Percentiles rank a stretch among this genome's conserved stretches.
phyloP scores from a whole-genome alignment of 1,140 invertebrate genomes.

The Cryptotermes secundus region DNA sequence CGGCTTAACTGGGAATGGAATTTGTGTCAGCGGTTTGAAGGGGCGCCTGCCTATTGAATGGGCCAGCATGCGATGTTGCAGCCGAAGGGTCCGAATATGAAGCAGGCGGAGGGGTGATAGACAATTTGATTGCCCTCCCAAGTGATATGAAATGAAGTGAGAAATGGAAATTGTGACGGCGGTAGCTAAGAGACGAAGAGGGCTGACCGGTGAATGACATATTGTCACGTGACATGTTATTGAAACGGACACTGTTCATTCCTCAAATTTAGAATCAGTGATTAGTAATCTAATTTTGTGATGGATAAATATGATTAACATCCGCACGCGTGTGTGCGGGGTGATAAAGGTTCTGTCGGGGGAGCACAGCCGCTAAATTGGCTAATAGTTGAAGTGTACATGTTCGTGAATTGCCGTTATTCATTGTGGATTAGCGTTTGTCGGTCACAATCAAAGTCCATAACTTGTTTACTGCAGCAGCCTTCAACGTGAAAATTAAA shows the following conservation, averaged over 20 bases:
- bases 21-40: not conserved
- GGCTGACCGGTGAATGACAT: not conserved
- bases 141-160: slow-evolving; percentile 14
- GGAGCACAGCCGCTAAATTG: not conserved
- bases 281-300: slow-evolving; percentile 1
- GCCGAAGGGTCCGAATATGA: not conserved
- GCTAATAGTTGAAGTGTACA: slow-evolving; percentile 8
- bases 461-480: not conserved
- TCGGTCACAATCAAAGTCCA: not conserved
- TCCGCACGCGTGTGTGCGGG: not conserved
- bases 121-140: slow-evolving; percentile 11
- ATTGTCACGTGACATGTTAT: not conserved
- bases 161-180: not conserved
- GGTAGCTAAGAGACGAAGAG: not conserved
- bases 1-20: not conserved
- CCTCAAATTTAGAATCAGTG: slow-evolving; percentile 8
- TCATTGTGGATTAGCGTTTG: not conserved
- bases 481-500: not conserved
- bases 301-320: not conserved
- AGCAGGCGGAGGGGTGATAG: not conserved
- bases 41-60: not conserved
- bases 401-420: not conserved
- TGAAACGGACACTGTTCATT: not conserved
- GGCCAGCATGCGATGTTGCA: not conserved
- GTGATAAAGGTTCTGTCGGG: not conserved